Conservation (phyloP, 2,888 invertebrate species). For the Lithosia quadra region DNA sequence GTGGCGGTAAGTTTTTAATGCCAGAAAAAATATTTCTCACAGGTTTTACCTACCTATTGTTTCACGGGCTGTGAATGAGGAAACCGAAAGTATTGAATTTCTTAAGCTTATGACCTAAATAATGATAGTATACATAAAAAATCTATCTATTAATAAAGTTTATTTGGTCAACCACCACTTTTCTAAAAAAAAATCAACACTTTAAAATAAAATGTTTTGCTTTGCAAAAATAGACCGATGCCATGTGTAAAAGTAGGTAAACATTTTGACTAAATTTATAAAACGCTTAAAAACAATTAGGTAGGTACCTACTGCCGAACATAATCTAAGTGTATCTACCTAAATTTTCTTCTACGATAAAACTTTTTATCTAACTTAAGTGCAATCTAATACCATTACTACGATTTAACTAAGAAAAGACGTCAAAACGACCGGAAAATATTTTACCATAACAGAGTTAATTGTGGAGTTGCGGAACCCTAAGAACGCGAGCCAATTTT, state of each 20-base stretch:
- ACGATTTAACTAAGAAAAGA: neutral
- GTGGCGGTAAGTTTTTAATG: neutral
- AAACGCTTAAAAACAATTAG: no score
- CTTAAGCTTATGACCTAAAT: neutral
- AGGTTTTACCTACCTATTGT: neutral
- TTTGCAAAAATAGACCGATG: no score
- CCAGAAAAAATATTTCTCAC: neutral
- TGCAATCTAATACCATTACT: neutral
- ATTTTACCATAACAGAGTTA: neutral
- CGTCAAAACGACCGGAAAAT: neutral
- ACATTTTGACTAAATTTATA: no score
- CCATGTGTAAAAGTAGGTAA: no score
- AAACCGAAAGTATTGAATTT: neutral
- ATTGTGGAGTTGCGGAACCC: neutral
- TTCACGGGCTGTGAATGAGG: neutral
- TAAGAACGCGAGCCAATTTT: constrained; percentile 59
- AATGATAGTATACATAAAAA: no score
- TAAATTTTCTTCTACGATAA: no score
- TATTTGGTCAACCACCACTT: no score
- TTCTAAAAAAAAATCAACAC: no score
- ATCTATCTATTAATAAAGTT: no score
- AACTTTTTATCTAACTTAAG: neutral
- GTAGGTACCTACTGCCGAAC: no score
- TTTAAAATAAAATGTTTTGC: no score
- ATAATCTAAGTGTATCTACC: no score